Base-by-base conservation (phyloP, 2,888 invertebrate genomes). In the Hofmannophila pseudospretella region DNA sequence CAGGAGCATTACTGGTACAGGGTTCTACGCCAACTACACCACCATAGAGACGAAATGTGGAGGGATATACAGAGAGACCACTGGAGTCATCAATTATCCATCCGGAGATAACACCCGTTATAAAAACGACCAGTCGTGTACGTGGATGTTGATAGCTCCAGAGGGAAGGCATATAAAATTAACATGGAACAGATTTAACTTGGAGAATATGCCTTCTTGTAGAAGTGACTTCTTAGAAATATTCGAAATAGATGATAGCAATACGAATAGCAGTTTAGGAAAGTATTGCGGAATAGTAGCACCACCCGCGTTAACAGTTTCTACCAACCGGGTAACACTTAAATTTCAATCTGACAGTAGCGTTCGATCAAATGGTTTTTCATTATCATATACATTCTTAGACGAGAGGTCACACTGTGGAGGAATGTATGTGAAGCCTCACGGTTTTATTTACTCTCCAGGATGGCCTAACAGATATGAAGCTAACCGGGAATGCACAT, bases 101-200 rank as follows among this genome's bases (percentile, higher is more conserved):
- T 55, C 66, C 2, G 57, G 38, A 22, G 59, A 51, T 10, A 42
- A 33, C 7, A 19, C 28, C 1, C 43, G 23, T 0, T 90, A 90
- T 22, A 49, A 51, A 10, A 76, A 88, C 38, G 73, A 87, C 16
- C 72, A 88, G 42, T 65, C 58, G 3, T 96, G 96, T 62, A 88
- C 77, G 7, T 97, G 97, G 96, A 75, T 93, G 8, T 89, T 97
- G 34, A 77, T 90, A 46, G 94, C 94, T 1, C 92, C 93, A 0
- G 77, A 80, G 31, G 91, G 90, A 29, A 86, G 89, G 63, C 87
- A 90, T 16, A 89, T 97, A 28, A 89, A 93, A 59, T 65, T 97
- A 1, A 90, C 89, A 0, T 97, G 95, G 92, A 70, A 90, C 22
- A 81, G 90, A 28, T 96, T 97, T 61, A 78, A 87, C 14, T 46